Evolutionary conservation across 2,888 invertebrate species (phyloP).

Genomic region (Euplexia lucipara): DNA sequence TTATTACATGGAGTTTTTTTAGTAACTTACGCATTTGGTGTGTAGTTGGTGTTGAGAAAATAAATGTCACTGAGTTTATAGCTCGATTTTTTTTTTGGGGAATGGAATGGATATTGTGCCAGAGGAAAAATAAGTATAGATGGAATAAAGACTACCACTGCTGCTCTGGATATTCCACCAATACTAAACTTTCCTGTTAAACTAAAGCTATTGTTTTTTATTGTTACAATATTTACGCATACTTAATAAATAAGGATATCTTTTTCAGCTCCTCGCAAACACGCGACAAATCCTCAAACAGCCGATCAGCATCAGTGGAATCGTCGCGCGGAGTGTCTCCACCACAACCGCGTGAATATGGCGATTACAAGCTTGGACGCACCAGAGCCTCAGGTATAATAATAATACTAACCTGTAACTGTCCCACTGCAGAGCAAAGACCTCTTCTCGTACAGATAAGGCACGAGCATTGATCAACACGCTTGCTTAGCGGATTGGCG

Average conservation of each 20-base stretch:
- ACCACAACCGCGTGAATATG: conserved; percentile 80
- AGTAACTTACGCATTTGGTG: neutral
- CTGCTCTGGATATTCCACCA: too few relatives aligned
- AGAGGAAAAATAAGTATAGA: too few relatives aligned
- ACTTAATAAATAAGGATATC: neutral
- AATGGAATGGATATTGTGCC: too few relatives aligned
- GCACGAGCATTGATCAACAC: too few relatives aligned
- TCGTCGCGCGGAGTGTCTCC: conserved; percentile 86
- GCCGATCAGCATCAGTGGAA: conserved; percentile 89
- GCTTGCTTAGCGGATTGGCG: too few relatives aligned
- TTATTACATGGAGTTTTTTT: conserved; percentile 16
- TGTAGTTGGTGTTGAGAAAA: too few relatives aligned
- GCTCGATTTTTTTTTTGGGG: too few relatives aligned
- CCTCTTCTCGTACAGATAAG: too few relatives aligned
- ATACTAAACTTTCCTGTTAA: neutral
- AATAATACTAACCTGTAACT: too few relatives aligned
- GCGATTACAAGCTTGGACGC: conserved; percentile 81
- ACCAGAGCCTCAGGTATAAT: conserved; percentile 87
- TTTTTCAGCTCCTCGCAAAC: conserved; percentile 90
- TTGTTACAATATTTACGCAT: neutral
- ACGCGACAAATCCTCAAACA: conserved; percentile 93
- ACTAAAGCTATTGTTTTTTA: neutral
- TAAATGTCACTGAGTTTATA: too few relatives aligned
- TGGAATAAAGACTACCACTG: too few relatives aligned
- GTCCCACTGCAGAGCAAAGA: too few relatives aligned